Base-by-base conservation (phyloP, 2,113 vertebrate genomes). In the Ceyx melanurus region DNA sequence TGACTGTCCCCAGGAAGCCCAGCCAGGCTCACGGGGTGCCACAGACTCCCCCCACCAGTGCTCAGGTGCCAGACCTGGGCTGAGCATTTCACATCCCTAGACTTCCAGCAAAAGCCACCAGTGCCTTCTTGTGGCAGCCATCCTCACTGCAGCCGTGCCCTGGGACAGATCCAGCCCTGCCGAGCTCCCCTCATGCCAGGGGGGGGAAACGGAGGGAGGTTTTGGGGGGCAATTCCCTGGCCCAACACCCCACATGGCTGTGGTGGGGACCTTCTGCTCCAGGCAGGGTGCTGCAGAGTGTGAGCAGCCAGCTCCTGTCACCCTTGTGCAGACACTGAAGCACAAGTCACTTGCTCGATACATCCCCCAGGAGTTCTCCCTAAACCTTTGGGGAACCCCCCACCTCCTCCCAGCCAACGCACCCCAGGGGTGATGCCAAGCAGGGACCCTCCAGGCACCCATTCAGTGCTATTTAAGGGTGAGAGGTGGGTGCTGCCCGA, bases 131-230 rank as follows among this genome's bases (percentile, higher is more conserved):
- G 87, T 73, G 96, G 96, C 64, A 14, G 28, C 33, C 5, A 3
- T 26, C 3, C 93, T 87, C 88, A 89, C 73, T 94, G 90, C 90
- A 95, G 57, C 75, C 37, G 0, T 4, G 23, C 5, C 1, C 40
- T 0, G 1, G 53, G 37, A 33, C 0, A 0, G 26, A 35, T 2
- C 45, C 28, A 1, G 58, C 58, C 64, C 0, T 1, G 0, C 45
- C 3, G 5, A 35, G 12, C 40, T 42, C 64, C 35, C 58, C 40
- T 5, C 9, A 1, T 56, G 16, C 33, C 6, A 0, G 22, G 21
- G 25, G 22, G 21, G 22, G 25, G 2, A 4, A 10, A 3, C 9
- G 8, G 22, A 67, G 20, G 46, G 31, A 62, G 31, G 5, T 2
- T 4, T 8, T 2, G 1, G 70, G 21, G 78, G 40, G 14, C 42